These are phyloP conservation scores for Ophion ellenae DNA, from an alignment of 2,888 invertebrate genomes.

Conservation along the genomic window DNA sequence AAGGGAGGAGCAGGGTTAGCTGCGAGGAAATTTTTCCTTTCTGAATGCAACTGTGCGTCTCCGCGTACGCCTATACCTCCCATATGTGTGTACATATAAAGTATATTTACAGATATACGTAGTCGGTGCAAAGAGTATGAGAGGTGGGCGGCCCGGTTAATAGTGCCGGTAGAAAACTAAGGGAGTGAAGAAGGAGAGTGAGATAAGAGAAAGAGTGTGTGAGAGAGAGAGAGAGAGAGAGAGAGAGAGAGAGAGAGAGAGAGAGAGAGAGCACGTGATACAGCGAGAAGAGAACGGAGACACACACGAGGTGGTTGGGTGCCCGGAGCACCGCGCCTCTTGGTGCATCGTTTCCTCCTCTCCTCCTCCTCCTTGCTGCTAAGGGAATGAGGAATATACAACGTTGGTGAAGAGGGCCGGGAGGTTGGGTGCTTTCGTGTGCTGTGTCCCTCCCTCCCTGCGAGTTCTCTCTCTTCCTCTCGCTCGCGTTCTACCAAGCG, in stretches of 20 bases:
- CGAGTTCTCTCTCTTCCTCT: slow-evolving; percentile 7
- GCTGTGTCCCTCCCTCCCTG: slow-evolving; percentile 37
- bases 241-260: slow-evolving; percentile 64
- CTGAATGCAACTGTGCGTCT: slow-evolving; percentile 11
- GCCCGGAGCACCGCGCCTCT: slow-evolving; percentile 42
- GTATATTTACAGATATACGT: background rate
- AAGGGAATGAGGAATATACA: slow-evolving; percentile 43
- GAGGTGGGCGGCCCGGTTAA: slow-evolving; percentile 46
- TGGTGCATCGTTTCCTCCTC: slow-evolving; percentile 53
- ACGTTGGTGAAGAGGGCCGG: slow-evolving; percentile 19
- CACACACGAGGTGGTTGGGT: slow-evolving; percentile 46
- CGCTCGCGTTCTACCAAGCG: slow-evolving; percentile 24
- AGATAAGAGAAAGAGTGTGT: background rate
- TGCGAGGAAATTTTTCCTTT: slow-evolving; percentile 34
- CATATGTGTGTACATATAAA: slow-evolving; percentile 11
- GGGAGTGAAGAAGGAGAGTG: slow-evolving; percentile 37
- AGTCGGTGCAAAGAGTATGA: slow-evolving; percentile 9
- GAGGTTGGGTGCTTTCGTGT: slow-evolving; percentile 45
- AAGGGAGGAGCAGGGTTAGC: background rate
- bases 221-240: slow-evolving; percentile 65
- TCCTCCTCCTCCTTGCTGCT: background rate
- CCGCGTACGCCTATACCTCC: slow-evolving; percentile 7
- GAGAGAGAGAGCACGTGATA: slow-evolving; percentile 74
- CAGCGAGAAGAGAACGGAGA: slow-evolving; percentile 69
- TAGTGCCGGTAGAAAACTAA: slow-evolving; percentile 37